These are phyloP conservation scores for Phasianus colchicus DNA, from an alignment of 2,113 vertebrate species.

Conservation along the genomic window DNA sequence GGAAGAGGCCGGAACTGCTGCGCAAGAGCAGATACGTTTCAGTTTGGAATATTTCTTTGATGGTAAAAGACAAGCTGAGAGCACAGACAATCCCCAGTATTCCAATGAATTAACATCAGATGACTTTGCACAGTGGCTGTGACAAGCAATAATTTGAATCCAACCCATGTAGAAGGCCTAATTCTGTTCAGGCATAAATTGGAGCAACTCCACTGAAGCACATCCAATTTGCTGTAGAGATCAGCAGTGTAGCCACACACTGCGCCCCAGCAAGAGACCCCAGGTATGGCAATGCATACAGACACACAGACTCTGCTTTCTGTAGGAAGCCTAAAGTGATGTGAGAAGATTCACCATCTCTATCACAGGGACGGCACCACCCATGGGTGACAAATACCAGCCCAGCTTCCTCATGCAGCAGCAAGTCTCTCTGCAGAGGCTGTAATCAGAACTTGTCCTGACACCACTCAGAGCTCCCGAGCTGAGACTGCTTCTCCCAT, in stretches of 20 bases:
- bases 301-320: neutral
- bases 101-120: slow-evolving; percentile 37
- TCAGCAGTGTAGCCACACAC: neutral
- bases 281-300: neutral
- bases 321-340: neutral
- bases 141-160: slow-evolving; percentile 54
- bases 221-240: neutral
- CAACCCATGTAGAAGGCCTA: slow-evolving; percentile 45
- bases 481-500: neutral
- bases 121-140: slow-evolving; percentile 25
- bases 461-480: neutral
- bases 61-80: slow-evolving; percentile 52
- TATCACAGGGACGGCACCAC: neutral
- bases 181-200: slow-evolving; percentile 62
- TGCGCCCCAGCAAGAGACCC: neutral
- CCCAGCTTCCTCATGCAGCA: neutral
- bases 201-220: slow-evolving; percentile 54
- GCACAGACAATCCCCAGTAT: slow-evolving; percentile 5
- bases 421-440: neutral
- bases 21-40: slow-evolving; percentile 4
- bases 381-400: neutral
- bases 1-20: neutral
- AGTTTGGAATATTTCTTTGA: slow-evolving; percentile 43
- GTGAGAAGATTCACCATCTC: neutral
- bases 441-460: neutral